A percentile compares a stretch with the other conserved stretches of the same genome.
Evolutionary conservation across 2,888 invertebrate species (phyloP).

Genomic region (Agrilus mali): DNA sequence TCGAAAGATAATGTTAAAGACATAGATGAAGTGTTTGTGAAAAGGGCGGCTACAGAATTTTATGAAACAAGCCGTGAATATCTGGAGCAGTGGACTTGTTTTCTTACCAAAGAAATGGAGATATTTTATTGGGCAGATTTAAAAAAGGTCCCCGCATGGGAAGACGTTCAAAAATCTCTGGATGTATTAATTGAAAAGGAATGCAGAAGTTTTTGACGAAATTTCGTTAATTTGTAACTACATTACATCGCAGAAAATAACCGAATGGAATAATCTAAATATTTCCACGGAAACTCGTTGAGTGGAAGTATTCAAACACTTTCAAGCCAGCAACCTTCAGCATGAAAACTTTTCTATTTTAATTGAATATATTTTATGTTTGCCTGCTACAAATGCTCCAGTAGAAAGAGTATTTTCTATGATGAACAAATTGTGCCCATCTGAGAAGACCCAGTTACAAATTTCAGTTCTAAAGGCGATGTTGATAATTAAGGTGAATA

Average conservation of each 20-base stretch:
- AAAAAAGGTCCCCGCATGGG: constrained; percentile 15
- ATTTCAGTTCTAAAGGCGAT: too few relatives aligned
- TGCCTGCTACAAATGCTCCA: constrained; percentile 3
- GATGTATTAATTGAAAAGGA: constrained; percentile 18
- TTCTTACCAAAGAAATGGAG: constrained; percentile 18
- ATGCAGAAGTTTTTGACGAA: constrained; percentile 21
- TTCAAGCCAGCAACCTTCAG: constrained; percentile 11
- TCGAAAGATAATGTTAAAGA: constrained; percentile 18
- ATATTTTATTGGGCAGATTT: constrained; percentile 20
- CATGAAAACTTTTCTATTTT: constrained; percentile 2
- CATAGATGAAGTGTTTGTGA: constrained; percentile 16
- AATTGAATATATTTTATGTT: constrained; percentile 7
- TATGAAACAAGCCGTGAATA: too few relatives aligned
- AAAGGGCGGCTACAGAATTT: too few relatives aligned
- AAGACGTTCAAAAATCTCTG: constrained; percentile 13
- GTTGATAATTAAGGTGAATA: constrained; percentile 8
- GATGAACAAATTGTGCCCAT: too few relatives aligned
- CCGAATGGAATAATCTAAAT: too few relatives aligned
- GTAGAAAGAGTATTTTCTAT: too few relatives aligned
- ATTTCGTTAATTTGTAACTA: constrained; percentile 19
- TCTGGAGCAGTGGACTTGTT: too few relatives aligned
- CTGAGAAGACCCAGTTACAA: too few relatives aligned
- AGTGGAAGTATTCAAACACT: too few relatives aligned
- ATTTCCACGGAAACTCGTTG: too few relatives aligned
- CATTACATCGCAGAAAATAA: too few relatives aligned